Conservation (phyloP, 2,113 vertebrate species). For the Vimba vimba region DNA sequence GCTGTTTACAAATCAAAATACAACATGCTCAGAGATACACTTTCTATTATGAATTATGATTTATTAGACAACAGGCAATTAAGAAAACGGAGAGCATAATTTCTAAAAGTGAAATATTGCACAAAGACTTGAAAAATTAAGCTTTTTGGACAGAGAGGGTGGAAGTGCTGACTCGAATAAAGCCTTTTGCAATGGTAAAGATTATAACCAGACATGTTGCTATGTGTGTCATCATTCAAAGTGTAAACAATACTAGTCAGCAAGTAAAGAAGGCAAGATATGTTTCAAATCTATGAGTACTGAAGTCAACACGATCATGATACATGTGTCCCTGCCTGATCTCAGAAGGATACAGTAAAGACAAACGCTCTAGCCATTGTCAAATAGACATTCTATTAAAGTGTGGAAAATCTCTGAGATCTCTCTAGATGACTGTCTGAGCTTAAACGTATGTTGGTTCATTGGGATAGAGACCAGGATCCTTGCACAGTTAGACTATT, state of each 20-base stretch:
- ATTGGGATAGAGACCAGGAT: background rate
- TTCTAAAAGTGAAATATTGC: background rate
- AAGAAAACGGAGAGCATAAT: background rate
- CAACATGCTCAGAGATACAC: background rate
- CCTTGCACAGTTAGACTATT: background rate
- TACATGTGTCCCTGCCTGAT: background rate
- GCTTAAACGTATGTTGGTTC: background rate
- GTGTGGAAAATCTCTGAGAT: background rate
- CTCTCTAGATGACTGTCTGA: background rate
- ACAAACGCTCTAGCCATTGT: background rate
- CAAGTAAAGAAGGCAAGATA: background rate
- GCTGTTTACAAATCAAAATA: background rate
- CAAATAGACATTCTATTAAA: background rate
- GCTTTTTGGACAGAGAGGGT: background rate
- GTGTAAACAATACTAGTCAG: background rate
- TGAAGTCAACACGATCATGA: background rate
- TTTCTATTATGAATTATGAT: background rate
- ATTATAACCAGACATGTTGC: background rate
- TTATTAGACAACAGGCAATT: background rate
- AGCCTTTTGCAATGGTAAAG: background rate
- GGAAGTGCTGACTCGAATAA: background rate
- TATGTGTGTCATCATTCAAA: background rate
- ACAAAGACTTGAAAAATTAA: background rate
- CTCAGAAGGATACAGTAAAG: background rate
- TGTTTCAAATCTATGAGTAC: background rate